Percentiles rank a stretch among this genome's conserved stretches.
phyloP scores from a whole-genome alignment of 2,888 invertebrate genomes.

The Ochropleura plecta region DNA sequence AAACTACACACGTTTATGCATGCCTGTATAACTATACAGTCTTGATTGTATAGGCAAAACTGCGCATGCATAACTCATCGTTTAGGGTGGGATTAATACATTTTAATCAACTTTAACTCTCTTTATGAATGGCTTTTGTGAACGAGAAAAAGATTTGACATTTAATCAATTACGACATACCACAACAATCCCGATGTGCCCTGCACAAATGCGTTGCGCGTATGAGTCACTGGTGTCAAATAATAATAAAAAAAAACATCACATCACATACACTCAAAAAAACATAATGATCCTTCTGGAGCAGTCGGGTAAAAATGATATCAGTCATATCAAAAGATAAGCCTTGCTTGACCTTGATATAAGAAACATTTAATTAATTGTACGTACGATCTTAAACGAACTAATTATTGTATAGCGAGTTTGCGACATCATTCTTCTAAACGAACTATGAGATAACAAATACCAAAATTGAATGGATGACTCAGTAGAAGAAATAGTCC shows the following conservation, averaged over 20 bases:
- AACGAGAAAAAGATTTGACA: neutral
- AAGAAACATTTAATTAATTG: slow-evolving; percentile 18
- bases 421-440: slow-evolving; percentile 31
- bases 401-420: slow-evolving; percentile 38
- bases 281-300: no score
- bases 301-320: neutral
- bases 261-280: no score
- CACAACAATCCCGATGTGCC: neutral
- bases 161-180: neutral
- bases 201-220: neutral
- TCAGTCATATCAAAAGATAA: neutral
- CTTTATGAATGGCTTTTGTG: no score
- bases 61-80: neutral
- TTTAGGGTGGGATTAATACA: neutral
- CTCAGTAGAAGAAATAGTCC: slow-evolving; percentile 25
- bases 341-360: neutral
- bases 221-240: neutral
- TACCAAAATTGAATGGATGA: slow-evolving; percentile 35
- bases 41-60: neutral
- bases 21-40: no score
- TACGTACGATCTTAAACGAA: slow-evolving; percentile 28
- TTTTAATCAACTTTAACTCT: neutral
- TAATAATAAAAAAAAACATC: neutral
- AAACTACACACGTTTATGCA: no score
- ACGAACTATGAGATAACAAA: slow-evolving; percentile 27